Evolutionary conservation across 2,797 vertebrate species (phyloP), one percentile per base, ranked within the genome.

Genomic region (Sebastes melanostomus): DNA sequence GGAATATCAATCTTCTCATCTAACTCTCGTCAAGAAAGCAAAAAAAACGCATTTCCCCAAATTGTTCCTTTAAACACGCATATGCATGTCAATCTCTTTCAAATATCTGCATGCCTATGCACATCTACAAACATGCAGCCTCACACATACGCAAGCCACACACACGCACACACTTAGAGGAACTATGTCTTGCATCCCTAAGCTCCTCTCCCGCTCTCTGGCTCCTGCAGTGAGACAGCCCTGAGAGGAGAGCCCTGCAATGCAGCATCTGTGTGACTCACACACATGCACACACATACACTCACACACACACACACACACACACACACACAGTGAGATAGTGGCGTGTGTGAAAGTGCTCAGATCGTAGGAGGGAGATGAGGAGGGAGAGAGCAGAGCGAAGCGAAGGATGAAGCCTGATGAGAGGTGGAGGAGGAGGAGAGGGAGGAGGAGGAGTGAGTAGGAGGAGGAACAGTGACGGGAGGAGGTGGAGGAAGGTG

Each of bases 201-300:
- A 80, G 72, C 68, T 84, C 56, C 80, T 76, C 82, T 86, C 61
- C 73, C 74, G 72, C 77, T 91, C 83, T 77, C 29, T 54, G 76
- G 79, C 86, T 91, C 91, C 89, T 89, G 88, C 89, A 90, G 88
- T 75, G 84, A 91, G 88, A 82, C 84, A 79, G 90, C 91, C 88
- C 89, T 91, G 88, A 90, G 79, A 88, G 80, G 86, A 94, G 90
- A 94, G 92, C 92, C 92, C 95, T 91, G 95, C 95, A 96, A 92
- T 96, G 95, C 95, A 95, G 95, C 93, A 95, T 91, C 89, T 90
- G 90, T 92, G 92, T 94, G 93, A 95, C 88, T 93, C 87, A 94
- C 85, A 81, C 80, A 81, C 69, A 60, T 52, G 38, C 85, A 77
- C 74, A 32, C 71, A 55, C 77, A 59, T 70, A 46, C 82, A 36